A percentile compares a stretch with the other conserved stretches of the same genome.
These are phyloP conservation scores for Pentalonia nigronervosa DNA, from an alignment of 1,140 invertebrate genomes.

Conservation along the genomic window DNA sequence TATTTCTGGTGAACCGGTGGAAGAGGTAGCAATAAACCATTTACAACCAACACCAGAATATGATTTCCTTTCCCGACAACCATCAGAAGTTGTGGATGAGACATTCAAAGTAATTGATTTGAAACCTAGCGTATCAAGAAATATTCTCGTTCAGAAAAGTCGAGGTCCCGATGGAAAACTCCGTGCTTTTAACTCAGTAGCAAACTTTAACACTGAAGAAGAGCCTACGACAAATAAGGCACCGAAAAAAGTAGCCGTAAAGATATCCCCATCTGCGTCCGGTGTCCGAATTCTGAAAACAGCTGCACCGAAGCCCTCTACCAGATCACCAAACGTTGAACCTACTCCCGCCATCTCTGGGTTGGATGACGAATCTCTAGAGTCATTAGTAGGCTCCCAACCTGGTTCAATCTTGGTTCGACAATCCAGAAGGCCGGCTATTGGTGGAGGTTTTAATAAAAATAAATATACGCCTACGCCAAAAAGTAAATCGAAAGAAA, in stretches of 20 bases:
- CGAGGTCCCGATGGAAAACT: conserved; percentile 68
- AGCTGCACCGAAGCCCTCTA: conserved; percentile 67
- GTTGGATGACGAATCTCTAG: conserved; percentile 64
- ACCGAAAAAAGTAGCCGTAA: conserved; percentile 86
- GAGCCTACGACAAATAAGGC: conserved; percentile 85
- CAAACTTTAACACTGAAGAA: conserved; percentile 82
- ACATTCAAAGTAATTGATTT: conserved; percentile 72
- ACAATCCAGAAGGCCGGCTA: conserved; percentile 67
- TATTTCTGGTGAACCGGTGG: conserved; percentile 60
- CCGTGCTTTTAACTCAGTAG: conserved; percentile 79
- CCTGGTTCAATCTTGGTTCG: conserved; percentile 65
- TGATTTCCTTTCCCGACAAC: conserved; percentile 81
- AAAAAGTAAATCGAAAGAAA: conserved; percentile 56
- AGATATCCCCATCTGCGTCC: conserved; percentile 75
- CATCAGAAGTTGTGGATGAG: conserved; percentile 80
- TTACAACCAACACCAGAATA: conserved; percentile 78
- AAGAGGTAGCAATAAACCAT: conserved; percentile 70
- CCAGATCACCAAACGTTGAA: conserved; percentile 62
- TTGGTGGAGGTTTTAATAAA: conserved; percentile 43
- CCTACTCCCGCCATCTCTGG: conserved; percentile 53
- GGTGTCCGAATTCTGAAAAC: conserved; percentile 73
- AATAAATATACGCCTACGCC: conserved; percentile 49
- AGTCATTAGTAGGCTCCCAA: conserved; percentile 63
- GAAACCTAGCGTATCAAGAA: conserved; percentile 62
- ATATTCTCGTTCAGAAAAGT: neutral